Conservation (phyloP, 2,113 vertebrate genomes). For the Phyllostomus hastatus region DNA sequence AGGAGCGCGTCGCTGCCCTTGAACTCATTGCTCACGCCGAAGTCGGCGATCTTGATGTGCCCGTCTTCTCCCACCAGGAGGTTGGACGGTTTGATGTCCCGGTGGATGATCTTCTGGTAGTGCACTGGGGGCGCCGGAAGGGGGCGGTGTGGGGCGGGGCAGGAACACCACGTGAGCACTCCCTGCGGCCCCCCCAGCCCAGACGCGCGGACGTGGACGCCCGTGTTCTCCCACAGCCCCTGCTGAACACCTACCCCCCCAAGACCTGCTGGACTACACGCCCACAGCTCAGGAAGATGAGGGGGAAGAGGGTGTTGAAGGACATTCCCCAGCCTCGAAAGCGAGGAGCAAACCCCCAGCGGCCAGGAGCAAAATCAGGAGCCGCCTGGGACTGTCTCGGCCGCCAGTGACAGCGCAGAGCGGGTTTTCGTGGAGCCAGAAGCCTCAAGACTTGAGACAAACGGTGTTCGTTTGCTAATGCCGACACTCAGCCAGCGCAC, state of each 20-base stretch:
- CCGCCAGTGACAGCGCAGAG: background rate
- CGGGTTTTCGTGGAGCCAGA: background rate
- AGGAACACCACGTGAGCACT: background rate
- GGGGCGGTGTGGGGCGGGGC: background rate
- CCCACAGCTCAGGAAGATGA: background rate
- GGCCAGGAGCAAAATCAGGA: background rate
- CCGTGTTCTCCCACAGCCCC: background rate
- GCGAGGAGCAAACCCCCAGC: background rate
- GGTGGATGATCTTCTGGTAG: conserved; percentile 98
- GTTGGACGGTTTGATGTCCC: conserved; percentile 98
- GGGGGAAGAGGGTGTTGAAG: background rate
- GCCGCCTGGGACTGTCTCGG: background rate
- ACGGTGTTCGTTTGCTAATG: background rate
- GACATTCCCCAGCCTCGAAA: background rate
- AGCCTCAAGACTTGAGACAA: background rate
- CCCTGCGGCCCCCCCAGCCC: too few species aligned
- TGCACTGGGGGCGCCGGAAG: conserved; percentile 85
- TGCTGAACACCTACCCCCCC: background rate
- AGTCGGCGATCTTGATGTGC: conserved; percentile 96
- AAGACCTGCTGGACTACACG: background rate
- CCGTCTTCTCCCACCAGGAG: conserved; percentile 95
- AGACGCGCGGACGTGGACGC: background rate
- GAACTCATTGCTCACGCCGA: conserved; percentile 98
- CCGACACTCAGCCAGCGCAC: background rate
- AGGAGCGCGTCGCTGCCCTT: conserved; percentile 94